These are phyloP conservation scores for Takifugu bimaculatus DNA, from an alignment of 2,113 vertebrate species.

Conservation along the genomic window DNA sequence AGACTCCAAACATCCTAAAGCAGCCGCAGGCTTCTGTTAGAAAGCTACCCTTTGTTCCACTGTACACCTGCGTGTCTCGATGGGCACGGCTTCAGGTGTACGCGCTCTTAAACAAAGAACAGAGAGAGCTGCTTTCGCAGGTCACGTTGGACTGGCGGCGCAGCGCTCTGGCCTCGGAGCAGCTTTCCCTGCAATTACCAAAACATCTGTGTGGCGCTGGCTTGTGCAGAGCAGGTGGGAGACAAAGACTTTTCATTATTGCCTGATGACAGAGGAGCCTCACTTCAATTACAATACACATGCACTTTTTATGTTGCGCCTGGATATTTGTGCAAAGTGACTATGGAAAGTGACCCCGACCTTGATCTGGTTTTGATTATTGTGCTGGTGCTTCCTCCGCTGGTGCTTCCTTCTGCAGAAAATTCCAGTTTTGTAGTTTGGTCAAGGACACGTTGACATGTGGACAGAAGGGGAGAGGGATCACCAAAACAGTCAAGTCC, in stretches of 20 bases:
- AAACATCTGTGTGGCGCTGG: slow-evolving; percentile 49
- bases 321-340: no score
- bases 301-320: background rate
- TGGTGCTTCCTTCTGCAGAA: background rate
- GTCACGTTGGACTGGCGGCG: background rate
- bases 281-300: background rate
- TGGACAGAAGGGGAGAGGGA: no score
- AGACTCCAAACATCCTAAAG: no score
- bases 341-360: no score
- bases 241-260: slow-evolving; percentile 54
- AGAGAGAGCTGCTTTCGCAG: slow-evolving; percentile 4
- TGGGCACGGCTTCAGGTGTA: slow-evolving; percentile 37
- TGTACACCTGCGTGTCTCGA: slow-evolving; percentile 25
- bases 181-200: slow-evolving; percentile 23
- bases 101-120: slow-evolving; percentile 39
- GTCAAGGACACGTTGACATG: background rate
- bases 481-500: background rate
- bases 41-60: no score
- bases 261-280: slow-evolving; percentile 44
- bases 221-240: slow-evolving; percentile 51
- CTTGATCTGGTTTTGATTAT: no score
- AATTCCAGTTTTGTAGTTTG: background rate
- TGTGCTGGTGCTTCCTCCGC: background rate
- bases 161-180: slow-evolving; percentile 15
- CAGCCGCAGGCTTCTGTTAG: no score